These are phyloP conservation scores for Acleris sparsana DNA, from an alignment of 2,888 invertebrate genomes.

Conservation along the genomic window DNA sequence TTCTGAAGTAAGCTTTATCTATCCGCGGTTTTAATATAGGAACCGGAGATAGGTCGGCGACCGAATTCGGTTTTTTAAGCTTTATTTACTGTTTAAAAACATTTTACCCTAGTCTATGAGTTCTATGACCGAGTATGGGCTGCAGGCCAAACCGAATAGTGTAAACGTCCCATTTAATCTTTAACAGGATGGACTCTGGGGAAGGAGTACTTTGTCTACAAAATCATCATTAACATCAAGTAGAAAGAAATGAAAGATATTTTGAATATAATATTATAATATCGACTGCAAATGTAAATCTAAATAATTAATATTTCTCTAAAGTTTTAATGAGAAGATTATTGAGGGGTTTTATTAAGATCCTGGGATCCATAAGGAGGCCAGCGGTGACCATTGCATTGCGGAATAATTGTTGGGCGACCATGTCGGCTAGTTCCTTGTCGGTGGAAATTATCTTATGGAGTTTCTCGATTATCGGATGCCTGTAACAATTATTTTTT, in stretches of 20 bases:
- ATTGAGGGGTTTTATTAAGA: constrained; percentile 93
- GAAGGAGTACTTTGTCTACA: not conserved
- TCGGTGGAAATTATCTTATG: constrained; percentile 88
- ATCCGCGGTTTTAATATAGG: no score
- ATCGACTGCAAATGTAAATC: constrained; percentile 4
- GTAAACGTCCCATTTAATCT: no score
- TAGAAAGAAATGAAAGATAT: not conserved
- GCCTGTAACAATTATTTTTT: constrained; percentile 73
- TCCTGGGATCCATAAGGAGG: constrained; percentile 94
- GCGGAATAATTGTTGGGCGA: constrained; percentile 94
- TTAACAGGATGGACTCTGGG: not conserved
- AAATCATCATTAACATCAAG: not conserved
- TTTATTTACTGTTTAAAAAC: no score
- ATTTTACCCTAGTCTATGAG: no score
- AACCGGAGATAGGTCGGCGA: no score
- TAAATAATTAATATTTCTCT: constrained; percentile 85
- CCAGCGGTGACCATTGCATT: constrained; percentile 98
- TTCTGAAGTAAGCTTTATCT: no score
- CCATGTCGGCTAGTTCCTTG: constrained; percentile 91
- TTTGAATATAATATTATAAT: constrained; percentile 18
- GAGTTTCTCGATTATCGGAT: constrained; percentile 95
- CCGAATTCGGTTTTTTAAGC: no score
- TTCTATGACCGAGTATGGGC: no score
- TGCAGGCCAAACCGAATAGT: no score
- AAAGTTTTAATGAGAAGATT: constrained; percentile 91